phyloP scores from a whole-genome alignment of 2,797 vertebrate genomes.

The Coregonus suidteri region DNA sequence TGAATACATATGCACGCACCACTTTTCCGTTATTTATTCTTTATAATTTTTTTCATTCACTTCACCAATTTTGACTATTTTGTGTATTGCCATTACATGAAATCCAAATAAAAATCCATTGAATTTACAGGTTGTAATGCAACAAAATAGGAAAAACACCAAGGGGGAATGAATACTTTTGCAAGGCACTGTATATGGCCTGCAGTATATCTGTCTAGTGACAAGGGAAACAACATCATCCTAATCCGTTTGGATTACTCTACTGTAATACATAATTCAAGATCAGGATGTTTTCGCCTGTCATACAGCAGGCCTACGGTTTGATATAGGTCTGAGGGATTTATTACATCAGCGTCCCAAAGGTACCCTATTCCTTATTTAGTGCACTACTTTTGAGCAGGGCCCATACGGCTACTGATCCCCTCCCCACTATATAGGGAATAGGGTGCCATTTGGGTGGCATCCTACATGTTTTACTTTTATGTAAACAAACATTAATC shows the following conservation, averaged over 20 bases:
- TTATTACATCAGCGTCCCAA: not conserved
- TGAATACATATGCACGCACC: no score
- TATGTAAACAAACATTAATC: conserved; percentile 71
- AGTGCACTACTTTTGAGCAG: not conserved
- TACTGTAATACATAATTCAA: conserved; percentile 44
- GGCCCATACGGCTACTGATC: not conserved
- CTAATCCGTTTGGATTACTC: not conserved
- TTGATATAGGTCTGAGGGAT: conserved; percentile 22
- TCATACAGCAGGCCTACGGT: conserved; percentile 44
- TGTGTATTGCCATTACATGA: no score
- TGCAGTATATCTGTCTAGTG: not conserved
- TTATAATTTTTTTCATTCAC: no score
- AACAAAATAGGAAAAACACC: no score
- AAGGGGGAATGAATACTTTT: no score
- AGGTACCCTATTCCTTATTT: not conserved
- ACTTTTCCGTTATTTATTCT: no score
- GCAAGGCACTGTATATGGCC: no score
- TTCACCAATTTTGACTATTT: no score
- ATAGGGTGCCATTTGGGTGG: not conserved
- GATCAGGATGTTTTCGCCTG: conserved; percentile 20
- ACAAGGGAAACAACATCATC: not conserved
- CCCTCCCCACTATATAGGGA: not conserved
- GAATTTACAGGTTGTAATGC: no score
- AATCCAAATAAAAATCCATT: no score
- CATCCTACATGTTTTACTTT: conserved; percentile 43